phyloP scores from a whole-genome alignment of 2,888 invertebrate genomes.

The Drosophila monieri region DNA sequence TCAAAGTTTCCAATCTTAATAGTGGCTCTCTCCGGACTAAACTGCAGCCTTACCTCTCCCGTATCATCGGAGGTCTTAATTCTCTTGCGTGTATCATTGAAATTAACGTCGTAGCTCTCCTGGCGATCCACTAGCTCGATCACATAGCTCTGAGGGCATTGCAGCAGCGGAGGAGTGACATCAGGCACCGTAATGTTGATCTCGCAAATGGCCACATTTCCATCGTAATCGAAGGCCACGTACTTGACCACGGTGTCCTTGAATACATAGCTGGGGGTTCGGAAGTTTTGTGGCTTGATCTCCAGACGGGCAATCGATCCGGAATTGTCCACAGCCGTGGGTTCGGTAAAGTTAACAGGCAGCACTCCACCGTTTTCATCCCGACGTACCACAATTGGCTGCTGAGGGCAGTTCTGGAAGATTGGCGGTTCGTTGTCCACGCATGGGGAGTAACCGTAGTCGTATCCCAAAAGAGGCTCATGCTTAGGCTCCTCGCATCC shows the following conservation, averaged over 20 bases:
- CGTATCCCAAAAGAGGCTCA: conserved; percentile 94
- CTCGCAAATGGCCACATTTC: conserved; percentile 98
- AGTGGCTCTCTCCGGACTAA: conserved; percentile 92
- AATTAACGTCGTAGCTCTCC: conserved; percentile 95
- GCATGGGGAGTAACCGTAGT: conserved; percentile 96
- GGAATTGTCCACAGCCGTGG: conserved; percentile 97
- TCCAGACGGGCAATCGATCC: conserved; percentile 96
- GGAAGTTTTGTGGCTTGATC: conserved; percentile 95
- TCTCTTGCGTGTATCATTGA: conserved; percentile 93
- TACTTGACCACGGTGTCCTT: conserved; percentile 97
- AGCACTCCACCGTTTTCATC: conserved; percentile 95
- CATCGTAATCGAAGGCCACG: conserved; percentile 98
- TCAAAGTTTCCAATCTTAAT: conserved; percentile 94
- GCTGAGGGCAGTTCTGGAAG: conserved; percentile 97
- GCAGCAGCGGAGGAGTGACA: conserved; percentile 94
- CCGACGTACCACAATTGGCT: conserved; percentile 94
- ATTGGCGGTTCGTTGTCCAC: conserved; percentile 98
- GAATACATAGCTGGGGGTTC: conserved; percentile 93
- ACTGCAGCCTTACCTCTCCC: conserved; percentile 92
- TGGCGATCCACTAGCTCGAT: conserved; percentile 95
- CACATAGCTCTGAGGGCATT: conserved; percentile 97
- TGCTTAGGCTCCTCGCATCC: conserved; percentile 95
- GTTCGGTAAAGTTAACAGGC: conserved; percentile 96
- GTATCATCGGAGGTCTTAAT: conserved; percentile 95
- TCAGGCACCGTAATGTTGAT: conserved; percentile 98